phyloP scores from a whole-genome alignment of 1,140 invertebrate genomes.

The Hyles vespertilio region DNA sequence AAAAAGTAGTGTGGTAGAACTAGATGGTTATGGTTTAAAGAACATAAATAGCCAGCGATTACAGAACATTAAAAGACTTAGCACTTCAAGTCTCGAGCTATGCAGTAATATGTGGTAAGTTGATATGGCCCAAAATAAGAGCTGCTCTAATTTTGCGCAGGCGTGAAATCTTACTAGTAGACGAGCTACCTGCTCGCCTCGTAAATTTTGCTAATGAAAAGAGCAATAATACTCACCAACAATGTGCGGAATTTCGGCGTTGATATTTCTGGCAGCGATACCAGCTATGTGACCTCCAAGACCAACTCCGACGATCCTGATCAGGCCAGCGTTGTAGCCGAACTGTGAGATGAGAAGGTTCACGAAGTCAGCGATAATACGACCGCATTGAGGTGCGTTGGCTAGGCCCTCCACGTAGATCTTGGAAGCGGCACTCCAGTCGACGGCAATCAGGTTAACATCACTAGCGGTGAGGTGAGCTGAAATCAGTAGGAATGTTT shows the following conservation, averaged over 20 bases:
- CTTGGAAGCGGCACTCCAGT: conserved; percentile 44
- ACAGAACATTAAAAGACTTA: too few relatives aligned
- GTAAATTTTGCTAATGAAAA: too few relatives aligned
- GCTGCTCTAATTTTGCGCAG: too few relatives aligned
- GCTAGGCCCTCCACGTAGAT: conserved; percentile 42
- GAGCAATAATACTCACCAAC: conserved; percentile 35
- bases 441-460: conserved; percentile 54
- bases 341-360: conserved; percentile 47
- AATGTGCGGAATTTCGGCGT: conserved; percentile 42
- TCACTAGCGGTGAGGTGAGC: conserved; percentile 37
- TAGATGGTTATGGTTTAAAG: too few relatives aligned
- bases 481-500: conserved; percentile 16
- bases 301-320: conserved; percentile 55
- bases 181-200: too few relatives aligned
- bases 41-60: too few relatives aligned
- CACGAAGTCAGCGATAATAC: conserved; percentile 42
- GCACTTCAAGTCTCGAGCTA: too few relatives aligned
- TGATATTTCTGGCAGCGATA: conserved; percentile 41
- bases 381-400: conserved; percentile 44
- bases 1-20: too few relatives aligned
- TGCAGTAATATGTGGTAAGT: too few relatives aligned
- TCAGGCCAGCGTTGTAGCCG: conserved; percentile 28
- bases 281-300: conserved; percentile 58
- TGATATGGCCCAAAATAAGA: too few relatives aligned
- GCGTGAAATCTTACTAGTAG: too few relatives aligned